Percentiles rank a stretch among this genome's conserved stretches.
Evolutionary conservation across 2,797 vertebrate genomes (phyloP).

Genomic region (Varecia variegata): DNA sequence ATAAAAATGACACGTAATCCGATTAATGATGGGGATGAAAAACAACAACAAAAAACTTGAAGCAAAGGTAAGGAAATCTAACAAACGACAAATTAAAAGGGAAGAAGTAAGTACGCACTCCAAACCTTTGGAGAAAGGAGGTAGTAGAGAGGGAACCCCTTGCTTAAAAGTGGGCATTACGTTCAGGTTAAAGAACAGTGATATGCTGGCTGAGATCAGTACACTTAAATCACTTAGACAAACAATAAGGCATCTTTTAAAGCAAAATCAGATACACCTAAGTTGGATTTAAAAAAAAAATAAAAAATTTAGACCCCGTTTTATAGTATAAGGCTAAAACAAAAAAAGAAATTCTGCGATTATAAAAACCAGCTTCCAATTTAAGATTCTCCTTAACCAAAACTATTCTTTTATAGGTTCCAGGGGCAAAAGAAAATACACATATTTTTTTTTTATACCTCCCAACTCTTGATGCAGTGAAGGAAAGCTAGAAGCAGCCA

Average conservation of each 20-base stretch:
- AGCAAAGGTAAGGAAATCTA: slow-evolving; percentile 44
- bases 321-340: neutral
- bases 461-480: neutral
- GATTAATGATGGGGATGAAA: slow-evolving; percentile 84
- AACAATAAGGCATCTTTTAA: neutral
- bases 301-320: neutral
- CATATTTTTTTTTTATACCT: neutral
- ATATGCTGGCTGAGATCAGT: neutral
- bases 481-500: neutral
- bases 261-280: neutral
- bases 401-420: neutral
- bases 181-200: neutral
- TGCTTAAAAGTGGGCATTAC: neutral
- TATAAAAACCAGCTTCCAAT: neutral
- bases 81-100: neutral
- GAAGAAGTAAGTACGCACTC: neutral
- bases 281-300: neutral
- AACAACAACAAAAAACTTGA: slow-evolving; percentile 63
- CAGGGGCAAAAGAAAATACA: neutral
- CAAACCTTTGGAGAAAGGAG: neutral
- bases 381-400: neutral
- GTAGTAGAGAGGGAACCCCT: neutral
- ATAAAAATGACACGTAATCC: slow-evolving; percentile 85
- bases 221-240: slow-evolving; percentile 45
- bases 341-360: neutral